Evolutionary conservation across 1,140 invertebrate species (phyloP).

Genomic region (Bemisia tabaci): DNA sequence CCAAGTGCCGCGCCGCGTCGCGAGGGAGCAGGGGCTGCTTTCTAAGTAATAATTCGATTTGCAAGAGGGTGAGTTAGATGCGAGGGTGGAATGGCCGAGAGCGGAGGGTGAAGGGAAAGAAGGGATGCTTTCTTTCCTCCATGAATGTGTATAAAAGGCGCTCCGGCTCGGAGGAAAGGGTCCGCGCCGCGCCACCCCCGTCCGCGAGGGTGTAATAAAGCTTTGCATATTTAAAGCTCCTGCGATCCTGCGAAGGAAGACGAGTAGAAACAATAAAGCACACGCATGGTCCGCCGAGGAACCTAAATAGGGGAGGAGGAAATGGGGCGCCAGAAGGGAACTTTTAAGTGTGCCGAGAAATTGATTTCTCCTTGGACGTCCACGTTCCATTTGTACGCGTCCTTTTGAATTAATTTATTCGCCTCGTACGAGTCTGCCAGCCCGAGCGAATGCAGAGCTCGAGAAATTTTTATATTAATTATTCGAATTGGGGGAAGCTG

Average conservation of each 20-base stretch:
- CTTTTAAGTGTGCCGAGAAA: not conserved
- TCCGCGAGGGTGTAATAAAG: not conserved
- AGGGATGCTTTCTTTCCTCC: not conserved
- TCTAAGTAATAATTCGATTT: not conserved
- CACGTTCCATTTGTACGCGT: not conserved
- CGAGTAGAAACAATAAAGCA: not conserved
- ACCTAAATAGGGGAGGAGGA: not conserved
- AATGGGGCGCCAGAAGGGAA: not conserved
- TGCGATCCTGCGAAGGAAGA: not conserved
- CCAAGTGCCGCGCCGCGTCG: not conserved
- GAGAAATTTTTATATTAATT: no score
- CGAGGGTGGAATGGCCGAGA: not conserved
- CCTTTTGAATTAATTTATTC: not conserved
- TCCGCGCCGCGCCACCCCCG: no score
- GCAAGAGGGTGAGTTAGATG: not conserved
- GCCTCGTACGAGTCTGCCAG: no score
- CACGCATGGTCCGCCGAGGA: not conserved
- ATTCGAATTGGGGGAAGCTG: no score
- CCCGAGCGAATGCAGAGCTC: no score
- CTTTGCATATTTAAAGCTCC: not conserved
- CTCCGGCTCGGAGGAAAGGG: not conserved
- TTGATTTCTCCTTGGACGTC: not conserved
- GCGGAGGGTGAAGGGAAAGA: not conserved
- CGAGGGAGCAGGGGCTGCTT: not conserved
- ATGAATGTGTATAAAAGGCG: not conserved